Percentiles rank a stretch among this genome's conserved stretches.
Evolutionary conservation across 1,140 invertebrate species (phyloP).

Genomic region (Drosophila virilis): DNA sequence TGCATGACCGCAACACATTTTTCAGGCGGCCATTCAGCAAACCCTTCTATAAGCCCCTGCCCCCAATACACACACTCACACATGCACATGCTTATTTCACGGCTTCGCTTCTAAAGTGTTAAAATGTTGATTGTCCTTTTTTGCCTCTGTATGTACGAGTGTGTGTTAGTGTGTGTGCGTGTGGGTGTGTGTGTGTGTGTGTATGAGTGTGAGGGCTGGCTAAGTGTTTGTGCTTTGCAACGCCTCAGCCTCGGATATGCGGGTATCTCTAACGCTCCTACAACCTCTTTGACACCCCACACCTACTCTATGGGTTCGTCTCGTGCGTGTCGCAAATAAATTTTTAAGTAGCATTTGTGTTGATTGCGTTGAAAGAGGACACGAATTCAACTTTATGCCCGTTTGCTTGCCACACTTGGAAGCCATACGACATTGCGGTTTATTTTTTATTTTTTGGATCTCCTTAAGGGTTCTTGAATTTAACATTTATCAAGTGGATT

Average conservation of each 20-base stretch:
- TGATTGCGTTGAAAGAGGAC: constrained; percentile 81
- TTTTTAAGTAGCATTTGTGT: constrained; percentile 83
- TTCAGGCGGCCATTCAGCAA: constrained; percentile 52
- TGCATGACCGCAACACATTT: constrained; percentile 79
- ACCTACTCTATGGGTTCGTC: constrained; percentile 42
- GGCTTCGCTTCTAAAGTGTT: constrained; percentile 69
- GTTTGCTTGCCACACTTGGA: constrained; percentile 12
- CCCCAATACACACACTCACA: not conserved
- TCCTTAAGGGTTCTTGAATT: constrained; percentile 63
- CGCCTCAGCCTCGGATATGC: constrained; percentile 49
- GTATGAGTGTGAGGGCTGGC: constrained; percentile 24
- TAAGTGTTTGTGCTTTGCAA: constrained; percentile 72
- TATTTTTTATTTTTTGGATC: constrained; percentile 17
- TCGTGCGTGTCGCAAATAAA: constrained; percentile 80
- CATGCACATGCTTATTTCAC: constrained; percentile 36
- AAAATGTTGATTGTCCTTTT: constrained; percentile 83
- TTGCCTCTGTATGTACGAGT: constrained; percentile 39
- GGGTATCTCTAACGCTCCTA: constrained; percentile 36
- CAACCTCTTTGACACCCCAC: not conserved
- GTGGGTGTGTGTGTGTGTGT: constrained; percentile 19
- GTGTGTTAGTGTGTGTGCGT: constrained; percentile 21
- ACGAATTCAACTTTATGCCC: constrained; percentile 56
- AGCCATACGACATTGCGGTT: constrained; percentile 23
- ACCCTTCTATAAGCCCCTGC: constrained; percentile 14
- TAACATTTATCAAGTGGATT: constrained; percentile 69